Evolutionary conservation across 2,888 invertebrate genomes (phyloP).

Genomic region (Pseudococcus jackbeardsleyi): DNA sequence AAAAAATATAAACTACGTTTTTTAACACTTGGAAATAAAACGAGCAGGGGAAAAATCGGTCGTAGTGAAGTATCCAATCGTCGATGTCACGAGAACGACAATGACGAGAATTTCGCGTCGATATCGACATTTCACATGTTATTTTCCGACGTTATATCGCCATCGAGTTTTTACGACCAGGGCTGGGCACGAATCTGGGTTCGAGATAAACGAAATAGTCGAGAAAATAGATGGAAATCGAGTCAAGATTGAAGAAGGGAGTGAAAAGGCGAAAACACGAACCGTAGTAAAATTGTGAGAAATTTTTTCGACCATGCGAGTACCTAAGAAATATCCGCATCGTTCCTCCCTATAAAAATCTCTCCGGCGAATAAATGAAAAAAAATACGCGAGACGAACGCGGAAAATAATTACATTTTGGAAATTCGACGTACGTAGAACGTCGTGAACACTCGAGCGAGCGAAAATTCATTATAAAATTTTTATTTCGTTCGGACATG

Average conservation of each 20-base stretch:
- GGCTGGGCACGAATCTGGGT: background rate
- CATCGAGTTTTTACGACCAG: background rate
- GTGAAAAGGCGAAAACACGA: background rate
- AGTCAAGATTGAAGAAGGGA: background rate
- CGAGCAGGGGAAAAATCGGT: background rate
- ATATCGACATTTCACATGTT: slow-evolving; percentile 29
- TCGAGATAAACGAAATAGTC: background rate
- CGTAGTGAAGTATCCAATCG: too few species aligned
- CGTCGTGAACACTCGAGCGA: background rate
- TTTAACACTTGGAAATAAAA: background rate
- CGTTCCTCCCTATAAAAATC: background rate
- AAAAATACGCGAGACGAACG: background rate
- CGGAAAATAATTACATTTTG: background rate
- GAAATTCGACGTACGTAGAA: slow-evolving; percentile 4
- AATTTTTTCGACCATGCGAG: background rate
- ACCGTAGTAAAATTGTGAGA: background rate
- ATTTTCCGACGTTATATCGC: background rate
- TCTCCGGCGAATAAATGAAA: background rate
- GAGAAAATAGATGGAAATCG: background rate
- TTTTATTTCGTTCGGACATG: slow-evolving; percentile 1
- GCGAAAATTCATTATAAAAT: background rate
- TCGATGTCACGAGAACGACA: background rate
- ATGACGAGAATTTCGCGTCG: slow-evolving; percentile 1
- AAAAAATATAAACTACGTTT: slow-evolving; percentile 1
- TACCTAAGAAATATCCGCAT: background rate